phyloP scores from a whole-genome alignment of 2,888 invertebrate species.

The Mactromeris polynyma region DNA sequence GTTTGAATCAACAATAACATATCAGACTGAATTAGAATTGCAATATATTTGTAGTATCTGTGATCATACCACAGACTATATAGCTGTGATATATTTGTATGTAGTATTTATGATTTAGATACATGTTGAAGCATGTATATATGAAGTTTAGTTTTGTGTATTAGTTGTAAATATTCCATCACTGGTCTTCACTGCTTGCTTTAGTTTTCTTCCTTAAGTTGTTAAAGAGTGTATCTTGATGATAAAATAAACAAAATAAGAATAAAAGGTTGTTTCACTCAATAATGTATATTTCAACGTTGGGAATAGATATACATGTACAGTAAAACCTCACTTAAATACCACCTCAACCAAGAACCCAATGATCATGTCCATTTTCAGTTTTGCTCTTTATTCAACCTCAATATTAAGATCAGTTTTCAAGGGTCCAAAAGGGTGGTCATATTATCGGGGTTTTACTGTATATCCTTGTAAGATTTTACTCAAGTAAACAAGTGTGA shows the following conservation, averaged over 20 bases:
- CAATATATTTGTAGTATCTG: neutral
- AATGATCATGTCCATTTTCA: no score
- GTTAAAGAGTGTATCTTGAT: slow-evolving; percentile 9
- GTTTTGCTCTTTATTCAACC: no score
- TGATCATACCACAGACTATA: neutral
- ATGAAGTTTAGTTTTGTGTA: neutral
- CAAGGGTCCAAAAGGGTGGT: no score
- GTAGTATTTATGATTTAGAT: slow-evolving; percentile 5
- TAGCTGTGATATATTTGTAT: neutral
- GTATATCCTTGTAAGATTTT: no score
- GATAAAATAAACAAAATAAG: neutral
- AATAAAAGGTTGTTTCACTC: neutral
- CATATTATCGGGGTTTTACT: no score
- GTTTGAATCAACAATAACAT: neutral
- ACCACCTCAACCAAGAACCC: no score
- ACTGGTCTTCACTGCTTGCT: neutral
- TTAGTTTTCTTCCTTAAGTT: neutral
- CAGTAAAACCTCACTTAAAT: no score
- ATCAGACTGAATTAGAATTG: neutral
- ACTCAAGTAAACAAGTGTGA: no score
- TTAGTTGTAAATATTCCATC: neutral
- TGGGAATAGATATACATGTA: no score
- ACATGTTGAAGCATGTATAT: neutral
- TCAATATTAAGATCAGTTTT: no score
- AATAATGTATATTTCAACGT: no score